A percentile compares a stretch with the other conserved stretches of the same genome.
These are phyloP conservation scores for Ctenopoma multispine DNA, from an alignment of 2,797 vertebrate genomes.

Conservation along the genomic window DNA sequence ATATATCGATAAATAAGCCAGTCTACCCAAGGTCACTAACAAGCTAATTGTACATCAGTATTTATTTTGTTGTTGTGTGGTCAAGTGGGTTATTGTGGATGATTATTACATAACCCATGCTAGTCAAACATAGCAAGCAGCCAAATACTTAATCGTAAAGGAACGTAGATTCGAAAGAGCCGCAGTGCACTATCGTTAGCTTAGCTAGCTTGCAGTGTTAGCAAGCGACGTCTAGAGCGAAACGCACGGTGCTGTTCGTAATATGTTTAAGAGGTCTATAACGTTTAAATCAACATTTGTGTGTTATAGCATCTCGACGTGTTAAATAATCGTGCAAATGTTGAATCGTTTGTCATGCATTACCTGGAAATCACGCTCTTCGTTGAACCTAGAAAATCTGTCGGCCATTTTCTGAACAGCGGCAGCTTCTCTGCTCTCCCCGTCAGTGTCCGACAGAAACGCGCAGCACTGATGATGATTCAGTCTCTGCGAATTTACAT, in stretches of 20 bases:
- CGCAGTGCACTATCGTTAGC: slow-evolving; percentile 74
- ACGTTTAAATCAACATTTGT: fast-evolving
- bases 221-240: slow-evolving; percentile 23
- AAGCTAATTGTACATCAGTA: background rate
- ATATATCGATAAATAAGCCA: slow-evolving; percentile 76
- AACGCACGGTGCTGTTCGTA: slow-evolving; percentile 9
- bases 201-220: slow-evolving; percentile 70
- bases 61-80: background rate
- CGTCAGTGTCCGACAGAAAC: slow-evolving; percentile 51
- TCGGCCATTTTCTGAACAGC: slow-evolving; percentile 96
- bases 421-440: slow-evolving; percentile 69
- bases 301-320: no score
- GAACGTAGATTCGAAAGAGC: slow-evolving; percentile 63
- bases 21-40: slow-evolving; percentile 77
- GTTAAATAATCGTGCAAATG: background rate
- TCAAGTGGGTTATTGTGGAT: fast-evolving
- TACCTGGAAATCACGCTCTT: slow-evolving; percentile 99
- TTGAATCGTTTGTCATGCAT: slow-evolving; percentile 22
- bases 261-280: fast-evolving
- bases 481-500: slow-evolving; percentile 31
- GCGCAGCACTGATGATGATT: slow-evolving; percentile 33
- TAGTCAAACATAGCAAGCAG: slow-evolving; percentile 9
- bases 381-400: slow-evolving; percentile 99
- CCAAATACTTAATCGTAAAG: slow-evolving; percentile 22
- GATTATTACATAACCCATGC: background rate